Percentiles rank a stretch among this genome's conserved stretches.
phyloP scores from a whole-genome alignment of 2,888 invertebrate species.

The Chymomyza fuscimana region DNA sequence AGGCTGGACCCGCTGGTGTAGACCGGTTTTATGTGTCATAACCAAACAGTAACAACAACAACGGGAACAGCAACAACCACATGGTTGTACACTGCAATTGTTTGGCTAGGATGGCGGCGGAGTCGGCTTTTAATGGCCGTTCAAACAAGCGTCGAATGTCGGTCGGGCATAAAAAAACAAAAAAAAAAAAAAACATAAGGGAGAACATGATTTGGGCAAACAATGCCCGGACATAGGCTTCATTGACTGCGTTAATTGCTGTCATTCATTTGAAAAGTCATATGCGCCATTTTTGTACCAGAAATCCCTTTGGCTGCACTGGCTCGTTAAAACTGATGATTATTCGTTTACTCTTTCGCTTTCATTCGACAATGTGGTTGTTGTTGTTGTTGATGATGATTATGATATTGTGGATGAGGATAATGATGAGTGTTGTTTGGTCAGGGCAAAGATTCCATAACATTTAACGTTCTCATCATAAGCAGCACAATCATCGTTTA shows the following conservation, averaged over 20 bases:
- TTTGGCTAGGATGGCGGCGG: slow-evolving; percentile 30
- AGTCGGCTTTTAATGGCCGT: slow-evolving; percentile 59
- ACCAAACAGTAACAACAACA: slow-evolving; percentile 28
- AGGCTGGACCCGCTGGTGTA: neutral
- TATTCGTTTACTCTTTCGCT: slow-evolving; percentile 40
- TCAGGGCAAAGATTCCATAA: slow-evolving; percentile 30
- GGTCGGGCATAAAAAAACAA: neutral
- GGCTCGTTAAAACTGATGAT: slow-evolving; percentile 67
- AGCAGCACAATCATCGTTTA: slow-evolving; percentile 40
- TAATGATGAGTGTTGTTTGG: neutral
- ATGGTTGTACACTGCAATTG: slow-evolving; percentile 37
- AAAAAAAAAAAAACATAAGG: slow-evolving; percentile 16
- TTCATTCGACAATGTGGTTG: neutral
- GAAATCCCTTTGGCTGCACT: neutral
- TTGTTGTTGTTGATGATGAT: neutral
- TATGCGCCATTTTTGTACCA: slow-evolving; percentile 53
- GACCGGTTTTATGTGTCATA: slow-evolving; percentile 61
- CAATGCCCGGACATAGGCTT: slow-evolving; percentile 49
- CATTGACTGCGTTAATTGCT: slow-evolving; percentile 74
- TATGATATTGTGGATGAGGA: neutral
- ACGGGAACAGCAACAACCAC: neutral
- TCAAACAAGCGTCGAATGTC: slow-evolving; percentile 16
- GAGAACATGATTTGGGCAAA: slow-evolving; percentile 37
- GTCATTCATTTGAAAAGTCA: slow-evolving; percentile 73
- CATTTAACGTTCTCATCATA: slow-evolving; percentile 40